Conservation (phyloP, 1,140 invertebrate genomes). For the Sarcophaga peregrina region DNA sequence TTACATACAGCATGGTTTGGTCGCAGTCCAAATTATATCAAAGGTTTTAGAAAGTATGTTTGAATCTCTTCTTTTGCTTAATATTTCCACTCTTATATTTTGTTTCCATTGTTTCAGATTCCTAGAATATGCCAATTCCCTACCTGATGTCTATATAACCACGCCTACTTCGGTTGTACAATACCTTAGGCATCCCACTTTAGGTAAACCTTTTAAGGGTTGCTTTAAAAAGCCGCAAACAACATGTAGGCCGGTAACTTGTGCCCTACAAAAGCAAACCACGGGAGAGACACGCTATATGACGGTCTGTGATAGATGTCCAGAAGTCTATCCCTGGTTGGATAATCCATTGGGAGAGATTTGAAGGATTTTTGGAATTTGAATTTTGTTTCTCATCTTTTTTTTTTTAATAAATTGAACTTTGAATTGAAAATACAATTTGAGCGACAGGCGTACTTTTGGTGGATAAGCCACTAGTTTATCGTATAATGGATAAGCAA, state of each 20-base stretch:
- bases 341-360: constrained; percentile 63
- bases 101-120: constrained; percentile 59
- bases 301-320: constrained; percentile 66
- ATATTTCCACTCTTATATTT: not conserved
- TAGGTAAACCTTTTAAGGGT: constrained; percentile 56
- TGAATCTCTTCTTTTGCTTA: not conserved
- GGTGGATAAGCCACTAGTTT: no score
- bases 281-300: constrained; percentile 64
- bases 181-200: constrained; percentile 56
- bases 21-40: constrained; percentile 61
- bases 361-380: not conserved
- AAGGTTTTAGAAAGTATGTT: constrained; percentile 64
- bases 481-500: no score
- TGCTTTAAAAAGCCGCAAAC: constrained; percentile 52
- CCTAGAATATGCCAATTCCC: constrained; percentile 66
- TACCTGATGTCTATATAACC: constrained; percentile 70
- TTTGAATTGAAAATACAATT: no score
- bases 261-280: constrained; percentile 58
- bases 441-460: no score
- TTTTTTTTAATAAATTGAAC: no score
- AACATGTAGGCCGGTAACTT: constrained; percentile 55
- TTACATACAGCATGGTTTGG: constrained; percentile 70
- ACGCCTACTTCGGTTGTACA: constrained; percentile 57
- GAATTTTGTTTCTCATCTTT: no score
- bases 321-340: constrained; percentile 67